Base-by-base conservation (phyloP, 2,797 vertebrate species). In the Peromyscus attwateri region DNA sequence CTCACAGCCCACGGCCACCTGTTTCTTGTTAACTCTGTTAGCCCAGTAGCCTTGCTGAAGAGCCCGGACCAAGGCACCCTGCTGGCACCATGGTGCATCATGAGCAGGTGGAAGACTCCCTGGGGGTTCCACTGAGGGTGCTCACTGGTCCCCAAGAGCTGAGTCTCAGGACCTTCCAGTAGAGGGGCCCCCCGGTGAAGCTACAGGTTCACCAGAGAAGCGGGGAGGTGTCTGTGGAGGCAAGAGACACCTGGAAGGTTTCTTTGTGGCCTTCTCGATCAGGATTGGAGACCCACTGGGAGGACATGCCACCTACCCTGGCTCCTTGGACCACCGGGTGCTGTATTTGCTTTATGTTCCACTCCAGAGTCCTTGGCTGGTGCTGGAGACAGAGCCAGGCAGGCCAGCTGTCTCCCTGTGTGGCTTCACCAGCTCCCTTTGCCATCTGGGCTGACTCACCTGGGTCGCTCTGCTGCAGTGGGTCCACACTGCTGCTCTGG, bases 41-140 rank as follows among this genome's bases (percentile, higher is more conserved):
- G 97, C 94, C 92, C 82, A 21, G 0, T 0, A 19, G 90, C 95
- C 95, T 91, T 80, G 93, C 88, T 10, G 1, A 75, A 37, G 73
- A 25, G 79, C 95, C 87, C 79, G 85, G 37, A 9, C 2, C 0
- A 11, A 76, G 96, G 87, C 79, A 4, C 6, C 62, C 92, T 17
- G 27, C 75, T 4, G 31, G 89, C 62, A 57, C 95, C 80, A 1
- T 43, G 92, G 96, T 95, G 96, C 97, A 96, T 66, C n/a, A 7
- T 34, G 70, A 37, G 43, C 0, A 0, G 21, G 46, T 21, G 3
- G 57, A 37, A 37, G 87, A 17, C 34, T 1, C 70, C 13, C 13
- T 0, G 27, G 2, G 60, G 62, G n/a, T 37, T 29, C 40, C 90
- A 12, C 5, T 13, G 49, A 57, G 81, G 17, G 16, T 31, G 11